phyloP scores from a whole-genome alignment of 2,888 invertebrate species.

The Apodemia hepburni region DNA sequence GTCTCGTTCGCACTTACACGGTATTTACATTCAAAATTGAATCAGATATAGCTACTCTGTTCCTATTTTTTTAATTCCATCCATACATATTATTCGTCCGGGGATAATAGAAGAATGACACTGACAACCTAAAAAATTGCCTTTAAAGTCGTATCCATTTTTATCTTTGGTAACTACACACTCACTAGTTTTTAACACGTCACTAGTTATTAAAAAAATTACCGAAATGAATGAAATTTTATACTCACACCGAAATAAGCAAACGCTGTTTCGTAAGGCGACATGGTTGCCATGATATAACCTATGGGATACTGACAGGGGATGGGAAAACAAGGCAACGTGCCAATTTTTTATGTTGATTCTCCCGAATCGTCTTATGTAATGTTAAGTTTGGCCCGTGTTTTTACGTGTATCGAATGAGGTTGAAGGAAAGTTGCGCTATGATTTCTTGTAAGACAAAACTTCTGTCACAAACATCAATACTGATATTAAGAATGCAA shows the following conservation, averaged over 20 bases:
- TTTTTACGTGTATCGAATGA: not conserved
- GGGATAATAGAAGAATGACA: too few species aligned
- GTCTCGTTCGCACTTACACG: too few species aligned
- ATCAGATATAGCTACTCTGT: too few species aligned
- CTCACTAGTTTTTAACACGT: not conserved
- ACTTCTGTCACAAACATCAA: too few species aligned
- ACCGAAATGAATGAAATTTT: not conserved
- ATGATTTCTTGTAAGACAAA: not conserved
- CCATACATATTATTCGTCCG: too few species aligned
- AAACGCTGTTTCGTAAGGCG: not conserved
- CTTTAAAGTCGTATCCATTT: too few species aligned
- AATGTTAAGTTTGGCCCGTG: not conserved
- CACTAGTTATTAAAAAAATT: not conserved
- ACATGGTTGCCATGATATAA: conserved; percentile 5
- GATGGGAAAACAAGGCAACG: conserved; percentile 7
- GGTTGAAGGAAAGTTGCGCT: not conserved
- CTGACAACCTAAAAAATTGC: too few species aligned
- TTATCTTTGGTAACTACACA: too few species aligned
- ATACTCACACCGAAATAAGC: conserved; percentile 13
- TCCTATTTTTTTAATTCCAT: too few species aligned
- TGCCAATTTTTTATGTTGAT: conserved; percentile 13
- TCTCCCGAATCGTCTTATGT: not conserved
- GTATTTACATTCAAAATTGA: too few species aligned
- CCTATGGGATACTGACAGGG: conserved; percentile 12
- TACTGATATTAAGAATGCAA: too few species aligned